phyloP scores from a whole-genome alignment of 2,113 vertebrate species.

The Aix galericulata region DNA sequence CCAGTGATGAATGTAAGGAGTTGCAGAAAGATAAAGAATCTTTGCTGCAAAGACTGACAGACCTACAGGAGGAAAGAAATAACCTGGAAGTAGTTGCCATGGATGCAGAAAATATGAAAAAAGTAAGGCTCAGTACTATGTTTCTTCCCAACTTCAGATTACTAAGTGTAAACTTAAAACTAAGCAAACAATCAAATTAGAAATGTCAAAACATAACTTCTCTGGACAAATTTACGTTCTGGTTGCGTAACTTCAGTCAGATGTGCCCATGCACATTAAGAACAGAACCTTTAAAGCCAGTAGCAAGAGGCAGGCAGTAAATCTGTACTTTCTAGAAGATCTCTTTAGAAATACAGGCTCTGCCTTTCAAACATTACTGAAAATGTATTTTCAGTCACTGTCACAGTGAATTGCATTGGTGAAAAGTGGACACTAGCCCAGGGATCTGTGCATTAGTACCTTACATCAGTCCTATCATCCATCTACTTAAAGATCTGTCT shows the following conservation, averaged over 20 bases:
- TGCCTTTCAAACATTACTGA: background rate
- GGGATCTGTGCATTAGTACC: background rate
- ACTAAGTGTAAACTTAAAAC: background rate
- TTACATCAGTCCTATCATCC: background rate
- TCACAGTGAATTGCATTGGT: background rate
- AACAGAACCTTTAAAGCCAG: background rate
- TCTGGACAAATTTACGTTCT: background rate
- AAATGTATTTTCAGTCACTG: background rate
- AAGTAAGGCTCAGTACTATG: constrained; percentile 72
- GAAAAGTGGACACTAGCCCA: background rate
- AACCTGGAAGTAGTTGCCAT: constrained; percentile 79
- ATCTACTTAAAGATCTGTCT: background rate
- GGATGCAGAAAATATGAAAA: constrained; percentile 79
- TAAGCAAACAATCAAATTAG: background rate
- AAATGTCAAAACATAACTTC: background rate
- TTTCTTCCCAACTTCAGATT: background rate
- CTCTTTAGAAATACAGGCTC: background rate
- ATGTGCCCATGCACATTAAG: background rate
- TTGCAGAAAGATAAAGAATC: constrained; percentile 82
- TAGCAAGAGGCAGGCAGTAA: background rate
- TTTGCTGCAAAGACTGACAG: constrained; percentile 79
- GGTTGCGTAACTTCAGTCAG: background rate
- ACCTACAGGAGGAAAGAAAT: constrained; percentile 78
- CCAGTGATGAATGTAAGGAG: constrained; percentile 78
- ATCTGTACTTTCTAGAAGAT: background rate